Base-by-base conservation (phyloP, 2,113 vertebrate species). In the Brevimyrus niger region DNA sequence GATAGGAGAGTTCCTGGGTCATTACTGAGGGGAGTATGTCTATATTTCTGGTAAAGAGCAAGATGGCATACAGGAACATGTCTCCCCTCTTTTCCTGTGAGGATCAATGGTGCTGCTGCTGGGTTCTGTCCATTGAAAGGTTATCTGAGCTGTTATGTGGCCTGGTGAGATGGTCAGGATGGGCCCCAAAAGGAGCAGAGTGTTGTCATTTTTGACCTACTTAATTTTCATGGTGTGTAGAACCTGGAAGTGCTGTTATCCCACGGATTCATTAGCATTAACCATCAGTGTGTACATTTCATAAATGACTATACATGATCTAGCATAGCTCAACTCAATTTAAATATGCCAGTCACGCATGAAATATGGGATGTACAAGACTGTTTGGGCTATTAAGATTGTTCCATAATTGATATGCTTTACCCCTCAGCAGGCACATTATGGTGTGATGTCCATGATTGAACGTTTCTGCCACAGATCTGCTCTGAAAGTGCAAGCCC, bases 381-480 rank as follows among this genome's bases (percentile, higher is more conserved):
- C 85, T 92, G 88, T 92, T 91, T 92, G 82, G 87, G 87, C 85
- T 88, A 88, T 93, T 92, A 86, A 86, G 90, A 90, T 91, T 83
- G 90, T 90, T 83, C 88, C 86, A 86, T 90, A 91, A 87, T 91
- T 91, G 90, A 93, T 92, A 90, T 91, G 91, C 84, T 92, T 89
- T 91, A 89, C 87, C 86, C 86, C 46, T 80, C 38, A 61, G 90
- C 89, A 88, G 35, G 85, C 50, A 87, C 90, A 86, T 94, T 93
- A 89, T 88, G 90, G 90, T 91, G 87, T 91, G 90, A 92, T 93
- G 87, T 90, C 86, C 87, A 31, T 91, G 89, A 91, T 48, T 82
- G 90, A 92, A 84, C 92, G 89, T 91, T 76, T 76, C 89, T 92
- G 91, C 90, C 51, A 92, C 91, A 92, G 93, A 92, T 93, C 94